Conservation (phyloP, 2,888 invertebrate species). For the Drosophila helvetica region DNA sequence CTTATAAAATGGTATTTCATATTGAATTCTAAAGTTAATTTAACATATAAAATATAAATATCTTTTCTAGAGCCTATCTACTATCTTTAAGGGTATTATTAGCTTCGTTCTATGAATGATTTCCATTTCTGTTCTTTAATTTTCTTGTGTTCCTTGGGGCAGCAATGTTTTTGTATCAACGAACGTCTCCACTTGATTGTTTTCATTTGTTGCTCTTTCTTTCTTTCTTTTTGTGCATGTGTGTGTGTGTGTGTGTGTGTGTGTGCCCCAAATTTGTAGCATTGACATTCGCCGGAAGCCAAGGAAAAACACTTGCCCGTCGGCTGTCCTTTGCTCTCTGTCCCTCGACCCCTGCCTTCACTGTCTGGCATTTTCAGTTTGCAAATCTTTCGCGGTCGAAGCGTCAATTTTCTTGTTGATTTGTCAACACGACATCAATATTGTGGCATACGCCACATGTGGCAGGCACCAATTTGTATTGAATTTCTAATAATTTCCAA, state of each 20-base stretch:
- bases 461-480: constrained; percentile 7
- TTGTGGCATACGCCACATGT: constrained; percentile 31
- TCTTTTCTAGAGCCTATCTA: not conserved
- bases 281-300: constrained; percentile 78
- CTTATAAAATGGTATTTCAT: no score
- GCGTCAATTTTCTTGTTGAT: constrained; percentile 35
- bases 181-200: constrained; percentile 51
- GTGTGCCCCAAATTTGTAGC: constrained; percentile 72
- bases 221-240: constrained; percentile 12
- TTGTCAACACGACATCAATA: constrained; percentile 55
- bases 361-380: constrained; percentile 57
- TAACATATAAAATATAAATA: not conserved
- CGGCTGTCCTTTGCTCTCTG: constrained; percentile 62
- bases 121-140: constrained; percentile 3
- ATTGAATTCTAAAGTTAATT: constrained; percentile 1
- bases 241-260: constrained; percentile 22
- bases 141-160: not conserved
- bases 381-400: constrained; percentile 44
- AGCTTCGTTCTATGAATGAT: constrained; percentile 21
- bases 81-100: not conserved
- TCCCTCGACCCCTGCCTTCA: constrained; percentile 7
- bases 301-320: constrained; percentile 73
- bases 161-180: constrained; percentile 44
- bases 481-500: constrained; percentile 23
- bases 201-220: constrained; percentile 29